Evolutionary conservation across 2,797 vertebrate species (phyloP).

Genomic region (Coranthus polyacanthus): DNA sequence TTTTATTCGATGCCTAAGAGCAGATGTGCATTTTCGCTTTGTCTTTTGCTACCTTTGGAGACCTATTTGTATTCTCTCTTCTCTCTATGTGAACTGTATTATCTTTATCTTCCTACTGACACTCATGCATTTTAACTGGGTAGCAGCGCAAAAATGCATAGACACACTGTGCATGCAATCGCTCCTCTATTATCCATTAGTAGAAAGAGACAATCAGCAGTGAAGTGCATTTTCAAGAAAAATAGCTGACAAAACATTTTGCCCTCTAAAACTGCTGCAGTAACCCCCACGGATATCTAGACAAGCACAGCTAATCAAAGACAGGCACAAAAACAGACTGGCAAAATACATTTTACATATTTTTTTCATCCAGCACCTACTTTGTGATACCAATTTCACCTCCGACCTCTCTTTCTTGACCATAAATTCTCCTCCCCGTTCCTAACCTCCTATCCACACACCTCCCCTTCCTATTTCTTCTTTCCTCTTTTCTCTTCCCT

Average conservation of each 20-base stretch:
- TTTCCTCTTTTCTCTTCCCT: slow-evolving; percentile 33
- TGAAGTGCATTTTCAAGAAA: slow-evolving; percentile 38
- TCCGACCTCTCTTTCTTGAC: slow-evolving; percentile 15
- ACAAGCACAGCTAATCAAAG: slow-evolving; percentile 17
- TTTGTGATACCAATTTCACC: slow-evolving; percentile 33
- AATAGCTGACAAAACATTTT: slow-evolving; percentile 60
- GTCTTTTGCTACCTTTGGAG: no score
- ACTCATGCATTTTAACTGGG: background rate
- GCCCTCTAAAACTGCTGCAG: slow-evolving; percentile 33
- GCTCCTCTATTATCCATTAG: slow-evolving; percentile 52
- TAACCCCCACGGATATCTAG: slow-evolving; percentile 1
- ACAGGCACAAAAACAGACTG: slow-evolving; percentile 5
- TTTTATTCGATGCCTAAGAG: background rate
- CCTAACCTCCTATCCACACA: slow-evolving; percentile 22
- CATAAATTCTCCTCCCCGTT: slow-evolving; percentile 26
- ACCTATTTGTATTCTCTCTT: background rate
- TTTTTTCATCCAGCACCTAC: slow-evolving; percentile 9
- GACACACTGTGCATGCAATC: background rate
- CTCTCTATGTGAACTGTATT: background rate
- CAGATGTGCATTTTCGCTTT: no score
- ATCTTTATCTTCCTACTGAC: slow-evolving; percentile 1
- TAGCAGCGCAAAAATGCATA: slow-evolving; percentile 7
- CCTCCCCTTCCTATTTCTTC: slow-evolving; percentile 31
- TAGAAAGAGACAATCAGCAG: slow-evolving; percentile 42
- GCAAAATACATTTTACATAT: slow-evolving; percentile 10